Conservation (phyloP, 2,797 vertebrate genomes). For the Catharus ustulatus region DNA sequence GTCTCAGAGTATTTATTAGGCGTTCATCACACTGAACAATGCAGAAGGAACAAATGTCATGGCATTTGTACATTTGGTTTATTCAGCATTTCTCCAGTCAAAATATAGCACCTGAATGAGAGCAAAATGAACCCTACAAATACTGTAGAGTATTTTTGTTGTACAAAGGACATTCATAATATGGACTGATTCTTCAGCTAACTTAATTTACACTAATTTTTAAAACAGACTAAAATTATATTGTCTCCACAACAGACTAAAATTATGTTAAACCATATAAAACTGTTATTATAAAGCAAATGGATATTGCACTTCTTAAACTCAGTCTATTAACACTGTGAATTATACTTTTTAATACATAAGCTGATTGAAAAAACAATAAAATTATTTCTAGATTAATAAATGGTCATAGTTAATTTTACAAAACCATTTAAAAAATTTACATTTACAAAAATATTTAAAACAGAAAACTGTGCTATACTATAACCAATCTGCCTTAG, state of each 20-base stretch:
- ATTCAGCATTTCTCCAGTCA: background rate
- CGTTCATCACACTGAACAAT: background rate
- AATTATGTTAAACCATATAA: background rate
- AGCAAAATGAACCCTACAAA: background rate
- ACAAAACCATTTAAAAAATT: background rate
- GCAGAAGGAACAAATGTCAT: background rate
- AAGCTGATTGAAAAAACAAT: background rate
- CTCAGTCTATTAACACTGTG: background rate
- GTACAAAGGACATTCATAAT: background rate
- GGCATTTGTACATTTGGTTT: background rate
- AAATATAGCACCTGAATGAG: background rate
- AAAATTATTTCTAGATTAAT: background rate
- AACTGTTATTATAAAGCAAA: background rate
- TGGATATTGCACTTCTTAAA: background rate
- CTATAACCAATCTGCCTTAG: background rate
- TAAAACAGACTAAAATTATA: background rate
- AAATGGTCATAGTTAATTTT: background rate
- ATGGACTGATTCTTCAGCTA: background rate
- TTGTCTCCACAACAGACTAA: background rate
- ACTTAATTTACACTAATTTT: background rate
- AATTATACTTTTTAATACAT: background rate
- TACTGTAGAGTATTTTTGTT: background rate
- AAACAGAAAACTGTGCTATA: background rate
- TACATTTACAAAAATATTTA: background rate
- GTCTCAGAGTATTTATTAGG: background rate